Conservation (phyloP, 2,113 vertebrate species). For the Opisthocomus hoazin region DNA sequence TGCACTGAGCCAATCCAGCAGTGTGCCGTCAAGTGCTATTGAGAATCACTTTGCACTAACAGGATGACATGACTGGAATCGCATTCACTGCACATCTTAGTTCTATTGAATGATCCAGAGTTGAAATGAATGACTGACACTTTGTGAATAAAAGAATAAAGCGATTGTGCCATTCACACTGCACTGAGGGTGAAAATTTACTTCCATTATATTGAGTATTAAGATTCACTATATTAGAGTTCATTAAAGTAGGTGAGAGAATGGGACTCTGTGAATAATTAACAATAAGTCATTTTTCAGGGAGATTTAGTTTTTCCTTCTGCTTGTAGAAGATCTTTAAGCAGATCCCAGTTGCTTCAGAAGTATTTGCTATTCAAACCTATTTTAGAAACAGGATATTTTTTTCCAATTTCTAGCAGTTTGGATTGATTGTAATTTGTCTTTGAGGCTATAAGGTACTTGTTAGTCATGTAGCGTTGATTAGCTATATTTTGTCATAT, state of each 20-base stretch:
- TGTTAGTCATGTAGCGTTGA: not conserved
- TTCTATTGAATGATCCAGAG: slow-evolving; percentile 32
- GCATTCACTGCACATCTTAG: slow-evolving; percentile 18
- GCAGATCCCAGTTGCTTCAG: not conserved
- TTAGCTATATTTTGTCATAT: not conserved
- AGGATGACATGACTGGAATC: slow-evolving; percentile 57
- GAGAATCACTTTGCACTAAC: slow-evolving; percentile 58
- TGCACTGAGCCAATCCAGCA: slow-evolving; percentile 25
- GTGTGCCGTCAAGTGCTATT: slow-evolving; percentile 30
- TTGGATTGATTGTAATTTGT: not conserved
- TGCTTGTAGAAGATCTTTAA: not conserved
- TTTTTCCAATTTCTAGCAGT: not conserved
- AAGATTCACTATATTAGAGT: not conserved
- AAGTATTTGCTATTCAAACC: not conserved
- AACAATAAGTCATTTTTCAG: slow-evolving; percentile 26
- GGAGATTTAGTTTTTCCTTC: not conserved
- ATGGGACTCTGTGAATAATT: slow-evolving; percentile 13
- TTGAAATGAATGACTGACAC: slow-evolving; percentile 48
- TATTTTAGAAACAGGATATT: not conserved
- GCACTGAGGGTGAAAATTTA: not conserved
- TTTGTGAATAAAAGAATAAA: slow-evolving; percentile 46
- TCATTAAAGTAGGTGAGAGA: slow-evolving; percentile 12
- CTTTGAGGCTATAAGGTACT: not conserved
- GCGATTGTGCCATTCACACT: not conserved
- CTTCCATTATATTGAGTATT: not conserved